Evolutionary conservation across 1,140 invertebrate species (phyloP).

Genomic region (Reticulitermes speratus): DNA sequence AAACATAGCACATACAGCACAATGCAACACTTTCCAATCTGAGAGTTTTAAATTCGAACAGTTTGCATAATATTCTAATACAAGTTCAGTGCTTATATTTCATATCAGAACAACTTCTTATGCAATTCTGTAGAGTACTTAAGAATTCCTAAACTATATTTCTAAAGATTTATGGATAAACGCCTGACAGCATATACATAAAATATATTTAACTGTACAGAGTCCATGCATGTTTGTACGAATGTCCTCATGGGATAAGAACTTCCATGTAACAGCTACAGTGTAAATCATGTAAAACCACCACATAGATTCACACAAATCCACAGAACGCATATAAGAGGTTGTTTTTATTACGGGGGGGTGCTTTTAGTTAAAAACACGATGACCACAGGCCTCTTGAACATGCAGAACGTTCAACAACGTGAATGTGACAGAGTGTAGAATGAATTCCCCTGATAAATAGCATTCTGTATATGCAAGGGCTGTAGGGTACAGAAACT

Average conservation of each 20-base stretch:
- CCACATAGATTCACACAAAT: background rate
- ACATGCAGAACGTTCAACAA: conserved; percentile 5
- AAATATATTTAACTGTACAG: background rate
- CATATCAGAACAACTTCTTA: background rate
- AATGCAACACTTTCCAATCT: too few species aligned
- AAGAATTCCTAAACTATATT: background rate
- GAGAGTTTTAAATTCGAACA: background rate
- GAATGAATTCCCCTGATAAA: background rate
- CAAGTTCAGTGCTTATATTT: background rate
- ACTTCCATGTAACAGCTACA: background rate
- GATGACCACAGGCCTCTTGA: background rate
- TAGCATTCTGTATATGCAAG: background rate
- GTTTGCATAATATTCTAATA: background rate
- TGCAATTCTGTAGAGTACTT: conserved; percentile 2
- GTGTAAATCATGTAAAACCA: conserved; percentile 14
- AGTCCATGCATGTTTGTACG: background rate
- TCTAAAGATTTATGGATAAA: background rate
- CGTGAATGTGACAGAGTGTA: background rate
- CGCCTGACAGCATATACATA: background rate
- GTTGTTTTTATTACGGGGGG: background rate
- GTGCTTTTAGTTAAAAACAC: conserved; percentile 10
- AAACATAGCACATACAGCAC: too few species aligned
- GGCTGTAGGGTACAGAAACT: background rate
- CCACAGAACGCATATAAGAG: background rate
- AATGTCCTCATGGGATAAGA: background rate